A percentile compares a stretch with the other conserved stretches of the same genome.
These are phyloP conservation scores for Dermatophagoides farinae DNA, from an alignment of 1,140 invertebrate species.

Conservation along the genomic window DNA sequence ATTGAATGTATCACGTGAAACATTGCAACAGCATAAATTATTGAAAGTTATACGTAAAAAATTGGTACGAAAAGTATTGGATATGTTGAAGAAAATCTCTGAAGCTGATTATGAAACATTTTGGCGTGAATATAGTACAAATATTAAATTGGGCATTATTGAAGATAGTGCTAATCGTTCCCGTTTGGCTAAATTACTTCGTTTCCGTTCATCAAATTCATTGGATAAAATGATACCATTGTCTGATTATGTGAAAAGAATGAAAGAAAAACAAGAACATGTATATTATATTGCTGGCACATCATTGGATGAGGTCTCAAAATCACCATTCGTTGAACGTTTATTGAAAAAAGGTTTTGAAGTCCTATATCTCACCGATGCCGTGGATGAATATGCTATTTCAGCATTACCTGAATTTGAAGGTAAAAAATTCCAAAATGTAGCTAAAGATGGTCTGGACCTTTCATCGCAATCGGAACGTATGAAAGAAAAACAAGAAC, in stretches of 20 bases:
- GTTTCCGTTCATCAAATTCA: slow-evolving; percentile 50
- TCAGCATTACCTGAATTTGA: slow-evolving; percentile 95
- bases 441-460: slow-evolving; percentile 91
- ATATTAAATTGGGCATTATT: slow-evolving; percentile 90
- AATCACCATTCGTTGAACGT: slow-evolving; percentile 86
- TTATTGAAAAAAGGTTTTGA: slow-evolving; percentile 85
- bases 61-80: slow-evolving; percentile 81
- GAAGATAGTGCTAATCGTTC: slow-evolving; percentile 92
- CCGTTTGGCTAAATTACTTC: slow-evolving; percentile 75
- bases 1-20: slow-evolving; percentile 92
- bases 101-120: slow-evolving; percentile 71
- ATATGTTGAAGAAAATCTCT: slow-evolving; percentile 89
- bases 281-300: slow-evolving; percentile 94
- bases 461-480: slow-evolving; percentile 46
- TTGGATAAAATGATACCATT: slow-evolving; percentile 47
- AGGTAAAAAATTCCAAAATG: slow-evolving; percentile 98
- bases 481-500: slow-evolving; percentile 62
- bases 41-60: slow-evolving; percentile 99
- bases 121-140: slow-evolving; percentile 98
- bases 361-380: slow-evolving; percentile 82
- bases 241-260: slow-evolving; percentile 73
- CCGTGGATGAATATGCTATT: slow-evolving; percentile 94
- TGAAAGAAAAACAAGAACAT: slow-evolving; percentile 89
- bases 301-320: slow-evolving; percentile 60
- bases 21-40: slow-evolving; percentile 85